phyloP scores from a whole-genome alignment of 2,888 invertebrate genomes.

The Mythimna albipuncta region DNA sequence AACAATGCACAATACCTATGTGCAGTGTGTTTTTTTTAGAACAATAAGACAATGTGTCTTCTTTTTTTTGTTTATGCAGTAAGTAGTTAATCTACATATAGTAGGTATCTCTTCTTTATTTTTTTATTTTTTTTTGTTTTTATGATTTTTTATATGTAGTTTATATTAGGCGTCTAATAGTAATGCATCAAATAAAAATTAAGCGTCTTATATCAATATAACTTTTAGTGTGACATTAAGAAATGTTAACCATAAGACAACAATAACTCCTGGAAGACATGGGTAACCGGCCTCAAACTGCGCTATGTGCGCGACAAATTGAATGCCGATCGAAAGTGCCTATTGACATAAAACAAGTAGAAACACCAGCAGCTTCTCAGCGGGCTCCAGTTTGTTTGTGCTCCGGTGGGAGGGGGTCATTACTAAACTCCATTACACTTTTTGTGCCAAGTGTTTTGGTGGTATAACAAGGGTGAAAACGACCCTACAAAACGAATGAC shows the following conservation, averaged over 20 bases:
- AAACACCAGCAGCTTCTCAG: constrained; percentile 79
- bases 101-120: background rate
- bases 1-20: background rate
- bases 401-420: constrained; percentile 86
- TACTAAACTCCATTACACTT: constrained; percentile 90
- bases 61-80: no score
- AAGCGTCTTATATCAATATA: no score
- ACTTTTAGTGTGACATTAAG: no score
- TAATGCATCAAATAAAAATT: no score
- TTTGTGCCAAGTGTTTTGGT: constrained; percentile 90
- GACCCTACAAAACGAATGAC: constrained; percentile 88
- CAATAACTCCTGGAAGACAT: background rate
- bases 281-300: constrained; percentile 19
- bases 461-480: constrained; percentile 90
- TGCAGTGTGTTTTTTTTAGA: background rate
- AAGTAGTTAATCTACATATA: no score
- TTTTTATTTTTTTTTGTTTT: background rate
- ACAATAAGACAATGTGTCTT: no score
- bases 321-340: constrained; percentile 38
- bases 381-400: constrained; percentile 82
- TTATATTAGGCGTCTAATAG: no score
- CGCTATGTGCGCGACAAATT: constrained; percentile 45
- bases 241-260: background rate
- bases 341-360: constrained; percentile 62
- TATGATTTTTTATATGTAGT: no score